Evolutionary conservation across 2,113 vertebrate genomes (phyloP), one percentile per base, ranked within the genome.

Genomic region (Scytalopus superciliaris): DNA sequence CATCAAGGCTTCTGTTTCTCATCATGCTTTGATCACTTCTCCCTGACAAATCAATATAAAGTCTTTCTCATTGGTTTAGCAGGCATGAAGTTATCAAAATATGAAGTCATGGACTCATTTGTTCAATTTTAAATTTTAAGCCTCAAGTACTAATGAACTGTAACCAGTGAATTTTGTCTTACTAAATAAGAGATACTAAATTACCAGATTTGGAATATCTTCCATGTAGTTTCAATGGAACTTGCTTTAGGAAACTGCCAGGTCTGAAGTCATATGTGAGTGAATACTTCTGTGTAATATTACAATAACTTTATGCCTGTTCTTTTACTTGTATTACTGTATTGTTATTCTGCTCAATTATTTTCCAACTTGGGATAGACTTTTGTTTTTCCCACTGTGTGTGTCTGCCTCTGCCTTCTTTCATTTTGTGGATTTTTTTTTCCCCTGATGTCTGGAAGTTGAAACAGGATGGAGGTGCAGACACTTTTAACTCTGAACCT

Each of bases 371-470:
- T 52, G 39, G 47, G 35, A 55, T 13, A 78, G 42, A 9, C 22
- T 62, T 59, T 62, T 53, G 2, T 25, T 45, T 37, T 28, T 5
- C n/a, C 16, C 2, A 1, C 19, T 89, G 10, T 42, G 2, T 37
- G 3, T 55, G 10, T 64, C 35, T 75, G 12, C 23, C 42, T 45
- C 40, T 0, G 0, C 10, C 9, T 31, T 6, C 5, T 27, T 78
- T 21, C 16, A 12, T 55, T 73, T 33, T 2, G 17, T 9, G 14
- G 9, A 40, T 19, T 3, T 40, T 87, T 68, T 81, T 66, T 17
- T 24, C 57, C 19, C 44, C 45, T 69, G 7, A 2, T 78, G 16
- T 19, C 8, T 64, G 25, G 12, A 55, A 4, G 2, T 23, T 64
- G 21, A 85, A 31, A 69, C 3, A 74, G 14, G 3, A 59, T 4